Base-by-base conservation (phyloP, 1,140 invertebrate genomes). In the Sarcophaga peregrina region DNA sequence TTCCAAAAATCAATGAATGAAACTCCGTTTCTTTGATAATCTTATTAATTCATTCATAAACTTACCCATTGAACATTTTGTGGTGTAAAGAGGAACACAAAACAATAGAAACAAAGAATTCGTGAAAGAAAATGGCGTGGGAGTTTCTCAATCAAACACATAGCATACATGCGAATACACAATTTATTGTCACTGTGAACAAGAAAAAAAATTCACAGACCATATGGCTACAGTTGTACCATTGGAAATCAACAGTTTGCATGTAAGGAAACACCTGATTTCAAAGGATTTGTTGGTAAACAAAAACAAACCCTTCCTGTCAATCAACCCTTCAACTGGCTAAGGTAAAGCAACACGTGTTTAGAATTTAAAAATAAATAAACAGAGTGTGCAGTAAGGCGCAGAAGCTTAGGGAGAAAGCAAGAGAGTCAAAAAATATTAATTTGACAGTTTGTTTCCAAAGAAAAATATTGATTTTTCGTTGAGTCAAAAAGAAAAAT, bases 401-500 rank as follows among this genome's bases (percentile, higher is more conserved):
- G 75, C 75, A 78, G 47, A 47, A 47, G 75, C 50, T 25, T 5
- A 10, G 15, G 15, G 9, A 78, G 20, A 78, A 0, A 78, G 20
- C n/a, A 46, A 76, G 47, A 76, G 74, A 52, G 17, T 72, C 47
- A 78, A 78, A 15, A n/a, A 52, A n/a, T 78, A 47, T 52, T 47
- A 78, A 76, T 50, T 5, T 78, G 75, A 78, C 75, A 78, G 47
- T 20, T 78, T 37, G 50, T 15, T 50, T 48, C 1, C 25, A 78
- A 54, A 54, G 20, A 80, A 80, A 52, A 58, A 37, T 81, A 81
- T 81, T 50, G 80, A 81, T 81, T 81, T 81, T 81, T 81, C 37
- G 9, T 81, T 62, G 54, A 37, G 25, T 37, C 25, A 37, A 37
- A 37, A 37, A 37, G 25, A 37, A 37, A 37, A 37, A 37, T 37